Conservation (phyloP, 2,797 vertebrate species). For the Tragelaphus eurycerus region DNA sequence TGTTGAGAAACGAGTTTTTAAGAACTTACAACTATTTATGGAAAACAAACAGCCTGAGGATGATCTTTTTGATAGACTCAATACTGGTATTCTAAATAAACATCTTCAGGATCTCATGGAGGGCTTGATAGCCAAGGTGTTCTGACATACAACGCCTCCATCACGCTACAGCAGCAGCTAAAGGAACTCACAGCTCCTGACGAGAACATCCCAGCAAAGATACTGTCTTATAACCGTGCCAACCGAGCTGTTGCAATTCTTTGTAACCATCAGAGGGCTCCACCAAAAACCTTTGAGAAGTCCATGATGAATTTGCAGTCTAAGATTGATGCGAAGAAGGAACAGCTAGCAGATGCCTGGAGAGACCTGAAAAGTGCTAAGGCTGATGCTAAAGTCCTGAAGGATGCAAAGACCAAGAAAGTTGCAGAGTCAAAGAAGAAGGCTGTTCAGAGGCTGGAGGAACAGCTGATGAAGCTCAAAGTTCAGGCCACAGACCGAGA, state of each 20-base stretch:
- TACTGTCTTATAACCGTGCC: slow-evolving; percentile 97
- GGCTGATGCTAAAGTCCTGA: slow-evolving; percentile 94
- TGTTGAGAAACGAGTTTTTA: slow-evolving; percentile 98
- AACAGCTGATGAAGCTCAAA: slow-evolving; percentile 97
- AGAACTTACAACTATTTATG: slow-evolving; percentile 97
- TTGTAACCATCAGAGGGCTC: slow-evolving; percentile 98
- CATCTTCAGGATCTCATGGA: slow-evolving; percentile 99
- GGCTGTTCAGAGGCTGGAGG: slow-evolving; percentile 94
- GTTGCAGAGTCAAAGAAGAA: slow-evolving; percentile 94
- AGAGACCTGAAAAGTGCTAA: slow-evolving; percentile 96
- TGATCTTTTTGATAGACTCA: slow-evolving; percentile 97
- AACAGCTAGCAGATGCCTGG: slow-evolving; percentile 92
- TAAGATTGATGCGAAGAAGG: slow-evolving; percentile 98
- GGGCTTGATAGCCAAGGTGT: slow-evolving; percentile 96
- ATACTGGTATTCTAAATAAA: slow-evolving; percentile 97
- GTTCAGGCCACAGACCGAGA: slow-evolving; percentile 97
- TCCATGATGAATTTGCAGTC: slow-evolving; percentile 97
- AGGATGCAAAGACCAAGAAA: slow-evolving; percentile 96
- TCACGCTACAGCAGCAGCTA: slow-evolving; percentile 97
- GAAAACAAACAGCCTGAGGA: slow-evolving; percentile 98
- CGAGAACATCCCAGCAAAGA: slow-evolving; percentile 94
- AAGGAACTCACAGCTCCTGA: slow-evolving; percentile 93
- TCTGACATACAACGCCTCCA: slow-evolving; percentile 98
- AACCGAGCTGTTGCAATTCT: slow-evolving; percentile 97
- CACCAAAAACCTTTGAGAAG: slow-evolving; percentile 98